phyloP scores from a whole-genome alignment of 2,113 vertebrate genomes.

The Coptodon bakossiorum region DNA sequence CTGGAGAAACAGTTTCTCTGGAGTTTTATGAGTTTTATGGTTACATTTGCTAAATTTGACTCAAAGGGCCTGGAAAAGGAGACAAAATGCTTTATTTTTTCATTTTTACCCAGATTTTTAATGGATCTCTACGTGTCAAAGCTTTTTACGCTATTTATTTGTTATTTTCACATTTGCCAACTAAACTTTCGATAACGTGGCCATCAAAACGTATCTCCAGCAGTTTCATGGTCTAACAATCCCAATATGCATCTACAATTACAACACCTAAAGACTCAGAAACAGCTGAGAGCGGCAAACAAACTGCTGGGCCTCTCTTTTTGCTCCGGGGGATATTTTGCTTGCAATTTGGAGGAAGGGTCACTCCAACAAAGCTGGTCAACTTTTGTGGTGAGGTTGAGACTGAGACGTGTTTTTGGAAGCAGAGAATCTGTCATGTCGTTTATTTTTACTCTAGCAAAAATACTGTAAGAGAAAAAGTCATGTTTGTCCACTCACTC shows the following conservation, averaged over 20 bases:
- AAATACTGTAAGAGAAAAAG: not conserved
- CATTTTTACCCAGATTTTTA: not conserved
- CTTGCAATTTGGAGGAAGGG: not conserved
- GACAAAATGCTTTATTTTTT: not conserved
- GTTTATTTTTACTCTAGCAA: not conserved
- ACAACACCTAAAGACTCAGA: not conserved
- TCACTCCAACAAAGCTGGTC: not conserved
- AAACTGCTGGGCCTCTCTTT: not conserved
- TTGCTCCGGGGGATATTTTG: not conserved
- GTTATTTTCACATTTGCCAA: not conserved
- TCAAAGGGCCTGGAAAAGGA: not conserved
- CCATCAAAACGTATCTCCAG: not conserved
- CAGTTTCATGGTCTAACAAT: not conserved
- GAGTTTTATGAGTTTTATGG: not conserved
- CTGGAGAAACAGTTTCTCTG: not conserved
- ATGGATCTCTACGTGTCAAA: too few species aligned
- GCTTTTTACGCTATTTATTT: not conserved
- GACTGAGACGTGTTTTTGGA: not conserved
- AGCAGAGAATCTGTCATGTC: not conserved
- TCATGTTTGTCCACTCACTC: not conserved
- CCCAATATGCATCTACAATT: not conserved
- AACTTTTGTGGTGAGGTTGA: not conserved
- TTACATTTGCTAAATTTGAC: not conserved
- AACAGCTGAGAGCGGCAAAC: not conserved
- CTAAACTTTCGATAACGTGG: fast-evolving